phyloP scores from a whole-genome alignment of 2,888 invertebrate genomes.

The Tenthredo scrophulariae region DNA sequence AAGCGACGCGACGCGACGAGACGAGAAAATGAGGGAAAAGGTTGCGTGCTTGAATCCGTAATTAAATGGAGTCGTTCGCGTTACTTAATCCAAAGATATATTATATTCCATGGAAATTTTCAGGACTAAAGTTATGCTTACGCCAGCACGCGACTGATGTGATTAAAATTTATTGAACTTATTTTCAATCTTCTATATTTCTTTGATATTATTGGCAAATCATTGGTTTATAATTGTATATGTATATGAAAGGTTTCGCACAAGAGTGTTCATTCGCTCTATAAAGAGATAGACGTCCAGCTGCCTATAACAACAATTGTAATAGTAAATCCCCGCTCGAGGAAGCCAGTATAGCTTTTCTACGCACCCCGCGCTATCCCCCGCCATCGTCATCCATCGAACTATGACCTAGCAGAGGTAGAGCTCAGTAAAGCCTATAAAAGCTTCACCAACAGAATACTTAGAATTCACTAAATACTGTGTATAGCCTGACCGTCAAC shows the following conservation, averaged over 20 bases:
- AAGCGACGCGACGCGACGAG: neutral
- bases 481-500: conserved; percentile 51
- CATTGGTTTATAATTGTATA: too few relatives aligned
- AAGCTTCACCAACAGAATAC: conserved; percentile 62
- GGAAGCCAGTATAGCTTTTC: conserved; percentile 14
- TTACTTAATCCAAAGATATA: neutral
- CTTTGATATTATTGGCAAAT: neutral
- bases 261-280: neutral
- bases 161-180: too few relatives aligned
- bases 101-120: neutral
- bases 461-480: conserved; percentile 58
- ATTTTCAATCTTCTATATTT: too few relatives aligned
- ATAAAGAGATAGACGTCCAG: neutral
- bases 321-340: conserved; percentile 12
- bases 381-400: conserved; percentile 6
- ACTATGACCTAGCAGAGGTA: conserved; percentile 55
- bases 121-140: too few relatives aligned
- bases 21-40: conserved; percentile 5
- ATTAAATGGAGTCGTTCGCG: conserved; percentile 29
- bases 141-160: too few relatives aligned
- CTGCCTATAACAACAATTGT: conserved; percentile 4
- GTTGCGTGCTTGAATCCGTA: conserved; percentile 28
- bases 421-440: conserved; percentile 61
- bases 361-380: neutral
- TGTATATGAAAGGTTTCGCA: neutral